These are phyloP conservation scores for Trididemnum clinides DNA, from an alignment of 23 tunicate species.

Conservation along the genomic window DNA sequence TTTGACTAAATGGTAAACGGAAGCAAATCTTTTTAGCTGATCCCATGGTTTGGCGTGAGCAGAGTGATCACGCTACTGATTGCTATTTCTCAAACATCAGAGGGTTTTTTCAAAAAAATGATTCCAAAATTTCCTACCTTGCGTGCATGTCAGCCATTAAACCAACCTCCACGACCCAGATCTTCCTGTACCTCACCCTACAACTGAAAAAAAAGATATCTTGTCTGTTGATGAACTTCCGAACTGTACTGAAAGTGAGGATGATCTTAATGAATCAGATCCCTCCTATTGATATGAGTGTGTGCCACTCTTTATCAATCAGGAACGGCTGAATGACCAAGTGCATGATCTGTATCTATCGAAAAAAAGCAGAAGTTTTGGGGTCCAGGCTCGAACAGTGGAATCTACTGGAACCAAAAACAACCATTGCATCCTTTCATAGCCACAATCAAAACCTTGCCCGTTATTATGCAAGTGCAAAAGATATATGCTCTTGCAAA, in stretches of 20 bases:
- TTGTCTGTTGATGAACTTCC: not conserved
- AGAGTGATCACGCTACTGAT: too few relatives aligned
- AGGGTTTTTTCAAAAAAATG: not conserved
- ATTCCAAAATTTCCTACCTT: not conserved
- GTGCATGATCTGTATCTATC: constrained; percentile 1
- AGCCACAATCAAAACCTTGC: too few relatives aligned
- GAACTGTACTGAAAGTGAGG: not conserved
- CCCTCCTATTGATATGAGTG: not conserved
- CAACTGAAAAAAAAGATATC: too few relatives aligned
- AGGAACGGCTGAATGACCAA: constrained; percentile 19
- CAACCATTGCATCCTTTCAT: too few relatives aligned
- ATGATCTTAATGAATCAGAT: not conserved
- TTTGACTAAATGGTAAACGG: too few relatives aligned
- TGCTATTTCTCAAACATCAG: not conserved
- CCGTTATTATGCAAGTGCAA: too few relatives aligned
- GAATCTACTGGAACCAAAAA: too few relatives aligned
- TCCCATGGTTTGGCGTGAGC: constrained; percentile 3
- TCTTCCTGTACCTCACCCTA: not conserved
- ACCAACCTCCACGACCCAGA: not conserved
- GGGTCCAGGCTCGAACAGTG: constrained; percentile 33
- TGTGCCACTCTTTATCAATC: constrained; percentile 24
- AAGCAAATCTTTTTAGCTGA: constrained; percentile 29
- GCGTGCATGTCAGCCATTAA: constrained; percentile 1
- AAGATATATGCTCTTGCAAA: too few relatives aligned
- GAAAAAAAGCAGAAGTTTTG: constrained; percentile 45